phyloP scores from a whole-genome alignment of 2,797 vertebrate species.

The Enteromius radiatus region DNA sequence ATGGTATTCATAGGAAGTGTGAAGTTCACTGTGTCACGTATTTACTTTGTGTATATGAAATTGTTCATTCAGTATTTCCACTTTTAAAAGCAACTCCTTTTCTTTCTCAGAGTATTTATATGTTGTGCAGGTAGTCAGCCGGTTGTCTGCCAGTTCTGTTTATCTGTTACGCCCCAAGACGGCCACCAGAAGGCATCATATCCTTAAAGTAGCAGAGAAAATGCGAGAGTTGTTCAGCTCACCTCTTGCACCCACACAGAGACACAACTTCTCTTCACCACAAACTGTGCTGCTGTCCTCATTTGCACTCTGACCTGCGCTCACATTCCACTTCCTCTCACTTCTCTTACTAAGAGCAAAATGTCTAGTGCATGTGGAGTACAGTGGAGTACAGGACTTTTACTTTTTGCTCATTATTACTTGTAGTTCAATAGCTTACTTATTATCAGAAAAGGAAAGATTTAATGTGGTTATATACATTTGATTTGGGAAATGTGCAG shows the following conservation, averaged over 20 bases:
- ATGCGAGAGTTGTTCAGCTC: neutral
- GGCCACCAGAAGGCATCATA: conserved; percentile 45
- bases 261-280: neutral
- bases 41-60: neutral
- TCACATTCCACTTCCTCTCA: neutral
- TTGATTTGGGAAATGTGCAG: neutral
- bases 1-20: neutral
- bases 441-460: neutral
- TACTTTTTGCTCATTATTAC: neutral
- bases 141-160: neutral
- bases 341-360: neutral
- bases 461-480: neutral
- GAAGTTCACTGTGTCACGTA: neutral
- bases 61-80: neutral
- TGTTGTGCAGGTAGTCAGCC: neutral
- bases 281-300: conserved; percentile 29
- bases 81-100: neutral
- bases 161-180: neutral
- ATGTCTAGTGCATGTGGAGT: neutral
- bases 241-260: neutral
- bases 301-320: conserved; percentile 23
- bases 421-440: neutral
- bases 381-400: neutral
- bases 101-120: neutral
- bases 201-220: conserved; percentile 12